Percentiles rank a stretch among this genome's conserved stretches.
These are phyloP conservation scores for Pocillopora grandis DNA, from an alignment of 92 coral and sea anemone genomes.

Conservation along the genomic window DNA sequence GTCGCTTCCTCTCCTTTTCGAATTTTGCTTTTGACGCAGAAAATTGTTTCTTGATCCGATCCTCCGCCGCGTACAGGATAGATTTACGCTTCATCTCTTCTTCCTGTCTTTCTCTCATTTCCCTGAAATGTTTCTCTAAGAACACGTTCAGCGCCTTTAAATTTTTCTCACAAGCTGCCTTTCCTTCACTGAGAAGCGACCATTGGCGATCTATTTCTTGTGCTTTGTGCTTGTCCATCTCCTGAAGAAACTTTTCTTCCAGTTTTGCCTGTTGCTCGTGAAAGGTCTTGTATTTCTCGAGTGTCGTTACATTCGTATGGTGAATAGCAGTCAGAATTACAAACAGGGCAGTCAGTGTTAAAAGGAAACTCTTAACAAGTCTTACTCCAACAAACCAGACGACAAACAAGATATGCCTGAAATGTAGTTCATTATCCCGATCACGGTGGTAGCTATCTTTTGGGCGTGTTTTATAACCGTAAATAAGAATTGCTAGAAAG, in stretches of 20 bases:
- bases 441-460: slow-evolving; percentile 71
- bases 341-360: slow-evolving; percentile 65
- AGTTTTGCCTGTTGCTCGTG: slow-evolving; percentile 35
- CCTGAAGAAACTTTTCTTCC: slow-evolving; percentile 46
- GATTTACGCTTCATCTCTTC: slow-evolving; percentile 66
- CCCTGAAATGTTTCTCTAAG: slow-evolving; percentile 56
- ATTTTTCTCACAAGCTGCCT: slow-evolving; percentile 59
- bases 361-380: slow-evolving; percentile 68
- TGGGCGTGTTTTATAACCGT: slow-evolving; percentile 79
- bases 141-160: slow-evolving; percentile 46
- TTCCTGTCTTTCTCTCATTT: slow-evolving; percentile 54
- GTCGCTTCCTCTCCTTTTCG: slow-evolving; percentile 39
- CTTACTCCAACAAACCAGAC: slow-evolving; percentile 84
- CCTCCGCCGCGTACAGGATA: slow-evolving; percentile 61
- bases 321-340: slow-evolving; percentile 72
- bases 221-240: slow-evolving; percentile 68
- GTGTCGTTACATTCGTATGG: slow-evolving; percentile 52
- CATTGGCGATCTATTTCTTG: slow-evolving; percentile 68
- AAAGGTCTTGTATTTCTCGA: slow-evolving; percentile 53
- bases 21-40: slow-evolving; percentile 50
- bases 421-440: slow-evolving; percentile 70
- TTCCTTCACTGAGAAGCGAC: slow-evolving; percentile 56
- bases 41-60: slow-evolving; percentile 42
- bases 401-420: slow-evolving; percentile 75
- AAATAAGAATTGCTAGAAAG: slow-evolving; percentile 56